Evolutionary conservation across 2,797 vertebrate species (phyloP).

Genomic region (Philypnodon macrostomus): DNA sequence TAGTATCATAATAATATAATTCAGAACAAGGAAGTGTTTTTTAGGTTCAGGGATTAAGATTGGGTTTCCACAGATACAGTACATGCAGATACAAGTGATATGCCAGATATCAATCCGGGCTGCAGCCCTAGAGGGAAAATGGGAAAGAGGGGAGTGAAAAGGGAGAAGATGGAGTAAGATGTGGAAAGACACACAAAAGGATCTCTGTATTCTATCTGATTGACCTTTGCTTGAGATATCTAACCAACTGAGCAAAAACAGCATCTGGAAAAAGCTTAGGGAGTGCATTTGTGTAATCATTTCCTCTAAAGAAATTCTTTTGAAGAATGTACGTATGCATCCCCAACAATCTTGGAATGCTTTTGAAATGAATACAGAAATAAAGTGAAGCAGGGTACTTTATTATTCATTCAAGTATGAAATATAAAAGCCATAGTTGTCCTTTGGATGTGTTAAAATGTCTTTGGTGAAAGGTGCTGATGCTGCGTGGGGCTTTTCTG

Average conservation of each 20-base stretch:
- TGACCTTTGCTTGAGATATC: slow-evolving; percentile 49
- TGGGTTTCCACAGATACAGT: neutral
- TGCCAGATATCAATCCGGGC: slow-evolving; percentile 36
- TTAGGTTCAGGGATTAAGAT: slow-evolving; percentile 3
- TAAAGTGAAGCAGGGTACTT: slow-evolving; percentile 33
- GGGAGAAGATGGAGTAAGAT: slow-evolving; percentile 33
- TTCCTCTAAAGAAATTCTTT: slow-evolving; percentile 26
- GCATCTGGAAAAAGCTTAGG: slow-evolving; percentile 6
- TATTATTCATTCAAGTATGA: slow-evolving; percentile 54
- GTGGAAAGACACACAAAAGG: slow-evolving; percentile 56
- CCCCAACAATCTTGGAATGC: slow-evolving; percentile 46
- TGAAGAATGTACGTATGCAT: slow-evolving; percentile 45
- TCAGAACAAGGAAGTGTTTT: slow-evolving; percentile 9
- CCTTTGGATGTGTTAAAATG: slow-evolving; percentile 50
- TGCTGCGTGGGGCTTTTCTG: slow-evolving; percentile 22
- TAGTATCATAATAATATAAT: no score
- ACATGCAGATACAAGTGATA: slow-evolving; percentile 17
- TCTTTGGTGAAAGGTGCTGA: slow-evolving; percentile 53
- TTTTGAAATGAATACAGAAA: slow-evolving; percentile 54
- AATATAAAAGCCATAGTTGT: slow-evolving; percentile 54
- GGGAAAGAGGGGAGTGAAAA: slow-evolving; percentile 34
- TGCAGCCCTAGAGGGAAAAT: slow-evolving; percentile 27
- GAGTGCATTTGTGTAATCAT: slow-evolving; percentile 33
- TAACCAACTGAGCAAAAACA: slow-evolving; percentile 57
- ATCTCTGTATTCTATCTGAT: slow-evolving; percentile 50